phyloP scores from a whole-genome alignment of 2,888 invertebrate species.

The Eupithecia dodoneata region DNA sequence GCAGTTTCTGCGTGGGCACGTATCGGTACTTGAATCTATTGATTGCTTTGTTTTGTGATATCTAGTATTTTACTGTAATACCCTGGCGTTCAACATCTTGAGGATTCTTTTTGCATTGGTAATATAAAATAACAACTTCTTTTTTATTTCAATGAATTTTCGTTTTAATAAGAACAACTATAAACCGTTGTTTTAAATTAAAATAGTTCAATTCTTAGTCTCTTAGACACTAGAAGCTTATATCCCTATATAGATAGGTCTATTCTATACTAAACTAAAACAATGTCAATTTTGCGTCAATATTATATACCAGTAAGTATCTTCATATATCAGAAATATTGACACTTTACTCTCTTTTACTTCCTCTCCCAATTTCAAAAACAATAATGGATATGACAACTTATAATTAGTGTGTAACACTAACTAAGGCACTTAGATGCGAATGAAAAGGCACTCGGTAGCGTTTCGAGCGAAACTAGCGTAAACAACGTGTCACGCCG shows the following conservation, averaged over 20 bases:
- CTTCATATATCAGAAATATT: neutral
- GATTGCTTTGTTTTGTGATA: neutral
- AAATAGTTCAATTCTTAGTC: too few relatives aligned
- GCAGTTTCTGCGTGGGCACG: constrained; percentile 1
- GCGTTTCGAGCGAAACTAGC: neutral
- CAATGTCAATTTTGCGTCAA: neutral
- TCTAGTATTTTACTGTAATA: neutral
- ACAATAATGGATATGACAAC: neutral
- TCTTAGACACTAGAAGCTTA: neutral
- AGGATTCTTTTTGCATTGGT: neutral
- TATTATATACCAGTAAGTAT: neutral
- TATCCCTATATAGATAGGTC: neutral
- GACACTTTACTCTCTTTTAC: neutral
- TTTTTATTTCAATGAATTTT: neutral
- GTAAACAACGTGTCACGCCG: neutral
- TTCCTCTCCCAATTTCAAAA: neutral
- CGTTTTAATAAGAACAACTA: neutral
- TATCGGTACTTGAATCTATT: constrained; percentile 5
- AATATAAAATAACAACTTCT: neutral
- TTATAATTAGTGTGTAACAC: neutral
- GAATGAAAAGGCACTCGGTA: neutral
- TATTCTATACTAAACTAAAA: neutral
- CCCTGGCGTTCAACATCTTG: neutral
- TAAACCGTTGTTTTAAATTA: neutral
- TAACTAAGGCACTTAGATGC: neutral